Evolutionary conservation across 2,888 invertebrate genomes (phyloP).

Genomic region (Plutella xylostella): DNA sequence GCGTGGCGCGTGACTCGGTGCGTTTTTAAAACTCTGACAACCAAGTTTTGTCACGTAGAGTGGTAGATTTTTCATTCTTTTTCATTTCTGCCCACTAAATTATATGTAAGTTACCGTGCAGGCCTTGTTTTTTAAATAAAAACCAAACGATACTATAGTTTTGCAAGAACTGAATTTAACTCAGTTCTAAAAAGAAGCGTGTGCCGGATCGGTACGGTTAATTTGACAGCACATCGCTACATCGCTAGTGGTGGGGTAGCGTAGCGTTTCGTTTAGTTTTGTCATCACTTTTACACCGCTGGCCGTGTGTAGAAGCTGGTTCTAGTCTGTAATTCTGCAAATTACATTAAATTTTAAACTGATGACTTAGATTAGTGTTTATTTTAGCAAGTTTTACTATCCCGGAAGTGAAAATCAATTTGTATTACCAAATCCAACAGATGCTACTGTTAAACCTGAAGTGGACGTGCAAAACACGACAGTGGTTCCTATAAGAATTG

Average conservation of each 20-base stretch:
- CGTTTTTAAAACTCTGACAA: slow-evolving; percentile 32
- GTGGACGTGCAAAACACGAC: slow-evolving; percentile 58
- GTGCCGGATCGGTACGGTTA: slow-evolving; percentile 48
- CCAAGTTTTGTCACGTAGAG: no score
- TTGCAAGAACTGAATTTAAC: no score
- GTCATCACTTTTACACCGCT: slow-evolving; percentile 7
- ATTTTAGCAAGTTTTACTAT: neutral
- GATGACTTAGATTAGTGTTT: slow-evolving; percentile 1
- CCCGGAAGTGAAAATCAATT: slow-evolving; percentile 19
- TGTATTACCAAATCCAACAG: slow-evolving; percentile 63
- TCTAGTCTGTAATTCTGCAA: neutral
- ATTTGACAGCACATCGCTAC: slow-evolving; percentile 1
- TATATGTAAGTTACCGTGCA: no score
- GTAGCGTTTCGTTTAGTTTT: slow-evolving; percentile 3
- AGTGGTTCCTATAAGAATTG: slow-evolving; percentile 50
- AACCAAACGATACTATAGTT: no score
- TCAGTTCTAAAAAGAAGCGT: slow-evolving; percentile 20
- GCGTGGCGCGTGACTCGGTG: slow-evolving; percentile 31
- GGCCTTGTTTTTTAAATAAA: no score
- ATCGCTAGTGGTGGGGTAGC: neutral
- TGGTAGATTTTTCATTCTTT: no score
- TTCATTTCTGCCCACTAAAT: no score
- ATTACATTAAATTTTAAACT: neutral
- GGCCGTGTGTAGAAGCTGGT: slow-evolving; percentile 15
- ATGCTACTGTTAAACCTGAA: slow-evolving; percentile 48